Base-by-base conservation (phyloP, 2,113 vertebrate species). In the Orthonyx spaldingii region DNA sequence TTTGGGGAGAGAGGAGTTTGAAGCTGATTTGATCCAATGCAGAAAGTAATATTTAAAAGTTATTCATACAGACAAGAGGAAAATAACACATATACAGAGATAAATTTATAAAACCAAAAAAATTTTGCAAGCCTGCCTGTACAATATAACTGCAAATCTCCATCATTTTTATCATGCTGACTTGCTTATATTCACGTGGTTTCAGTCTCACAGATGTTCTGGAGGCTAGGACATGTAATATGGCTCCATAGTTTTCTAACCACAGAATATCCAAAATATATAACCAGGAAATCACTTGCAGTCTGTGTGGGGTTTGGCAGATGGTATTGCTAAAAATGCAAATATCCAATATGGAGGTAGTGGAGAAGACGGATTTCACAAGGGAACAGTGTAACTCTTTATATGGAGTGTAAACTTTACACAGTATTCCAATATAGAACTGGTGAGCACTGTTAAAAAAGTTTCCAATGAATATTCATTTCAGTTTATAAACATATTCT, bases 321-420 rank as follows among this genome's bases (percentile, higher is more conserved):
- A 96, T 97, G 96, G 94, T 89, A 95, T 90, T 96, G 96, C 96
- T 97, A 96, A 97, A 96, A 97, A 96, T 96, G 96, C 96, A 96
- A 96, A 97, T 97, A 92, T 96, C 90, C 95, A 96, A 96, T 96
- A 97, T 96, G 96, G 96, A 97, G 93, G 94, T 68, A 96, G 94
- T 61, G 69, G 79, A 96, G 92, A 93, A 96, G 93, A 94, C 33
- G 93, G 90, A 94, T 96, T 96, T 96, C 96, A 95, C 92, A 92
- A 89, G 93, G 88, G 93, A 97, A 97, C 96, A 96, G 96, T 94
- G 94, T 93, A 93, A 94, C 85, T 97, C 96, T 96, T 96, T 97
- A 97, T 96, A 96, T 95, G 94, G 90, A 96, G 96, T 93, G 94
- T 94, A 97, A 97, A 97, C 96, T 96, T 94, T 96, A 96, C 92